Percentiles rank a stretch among this genome's conserved stretches.
phyloP scores from a whole-genome alignment of 92 coral and sea anemone genomes.

The Epizoanthus fatuus region DNA sequence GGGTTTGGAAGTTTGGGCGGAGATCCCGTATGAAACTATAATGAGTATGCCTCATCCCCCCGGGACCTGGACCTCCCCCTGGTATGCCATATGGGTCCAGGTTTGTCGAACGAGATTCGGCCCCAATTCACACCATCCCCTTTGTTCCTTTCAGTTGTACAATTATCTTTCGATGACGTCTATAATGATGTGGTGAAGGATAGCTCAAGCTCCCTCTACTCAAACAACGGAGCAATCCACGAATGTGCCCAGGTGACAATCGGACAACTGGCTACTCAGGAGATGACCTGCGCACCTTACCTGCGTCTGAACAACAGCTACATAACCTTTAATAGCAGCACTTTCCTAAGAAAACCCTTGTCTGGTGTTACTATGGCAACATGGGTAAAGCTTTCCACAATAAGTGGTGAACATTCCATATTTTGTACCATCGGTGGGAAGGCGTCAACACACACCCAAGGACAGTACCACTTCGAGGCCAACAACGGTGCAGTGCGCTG shows the following conservation, averaged over 20 bases:
- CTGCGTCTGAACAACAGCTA: slow-evolving; percentile 51
- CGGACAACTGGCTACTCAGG: slow-evolving; percentile 38
- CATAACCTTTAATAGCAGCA: slow-evolving; percentile 40
- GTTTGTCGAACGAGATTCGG: no score
- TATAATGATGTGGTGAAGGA: slow-evolving; percentile 24
- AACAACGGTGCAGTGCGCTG: slow-evolving; percentile 26
- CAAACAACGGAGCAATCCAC: slow-evolving; percentile 35
- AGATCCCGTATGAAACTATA: no score
- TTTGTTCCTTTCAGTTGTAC: slow-evolving; percentile 40
- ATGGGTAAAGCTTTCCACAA: slow-evolving; percentile 32
- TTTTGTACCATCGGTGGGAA: slow-evolving; percentile 24
- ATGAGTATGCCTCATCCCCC: no score
- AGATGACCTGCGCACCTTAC: slow-evolving; percentile 50
- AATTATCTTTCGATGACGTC: slow-evolving; percentile 40
- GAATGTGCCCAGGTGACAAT: slow-evolving; percentile 16
- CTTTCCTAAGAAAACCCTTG: slow-evolving; percentile 7
- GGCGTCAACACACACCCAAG: slow-evolving; percentile 13
- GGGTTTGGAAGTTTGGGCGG: no score
- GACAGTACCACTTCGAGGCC: slow-evolving; percentile 40
- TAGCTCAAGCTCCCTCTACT: slow-evolving; percentile 21
- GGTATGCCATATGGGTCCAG: no score
- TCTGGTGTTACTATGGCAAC: slow-evolving; percentile 27
- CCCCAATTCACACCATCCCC: no score
- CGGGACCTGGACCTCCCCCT: no score
- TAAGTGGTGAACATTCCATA: neutral